Conservation (phyloP, 1,140 invertebrate genomes). For the Brachionus rubens region DNA sequence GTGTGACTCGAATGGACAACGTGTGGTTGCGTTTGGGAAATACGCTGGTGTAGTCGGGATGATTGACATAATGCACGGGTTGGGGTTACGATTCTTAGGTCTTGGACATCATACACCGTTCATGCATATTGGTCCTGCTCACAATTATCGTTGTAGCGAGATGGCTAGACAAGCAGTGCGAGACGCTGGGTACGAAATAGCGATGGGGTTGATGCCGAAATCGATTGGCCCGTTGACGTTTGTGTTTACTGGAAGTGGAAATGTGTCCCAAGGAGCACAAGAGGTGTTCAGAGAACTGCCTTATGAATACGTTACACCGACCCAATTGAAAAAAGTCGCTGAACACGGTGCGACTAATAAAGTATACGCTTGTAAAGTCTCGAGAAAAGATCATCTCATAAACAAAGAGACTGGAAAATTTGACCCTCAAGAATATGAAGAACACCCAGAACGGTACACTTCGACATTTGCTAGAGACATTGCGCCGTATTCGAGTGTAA, state of each 20-base stretch:
- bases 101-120: constrained; percentile 97
- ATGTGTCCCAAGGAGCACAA: constrained; percentile 83
- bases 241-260: constrained; percentile 49
- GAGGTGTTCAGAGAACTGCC: constrained; percentile 96
- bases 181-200: constrained; percentile 96
- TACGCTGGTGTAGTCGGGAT: constrained; percentile 97
- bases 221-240: constrained; percentile 69
- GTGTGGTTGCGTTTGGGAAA: constrained; percentile 96
- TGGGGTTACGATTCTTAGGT: constrained; percentile 86
- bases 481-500: constrained; percentile 91
- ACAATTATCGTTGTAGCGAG: constrained; percentile 94
- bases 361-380: constrained; percentile 86
- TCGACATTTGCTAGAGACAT: constrained; percentile 84
- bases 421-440: constrained; percentile 83
- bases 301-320: constrained; percentile 91
- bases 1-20: constrained; percentile 77
- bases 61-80: constrained; percentile 95
- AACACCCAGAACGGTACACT: constrained; percentile 78
- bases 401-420: constrained; percentile 81
- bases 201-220: constrained; percentile 92
- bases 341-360: constrained; percentile 90
- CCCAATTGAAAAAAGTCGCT: constrained; percentile 88
- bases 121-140: constrained; percentile 96
- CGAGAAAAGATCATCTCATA: constrained; percentile 84
- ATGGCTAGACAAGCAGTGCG: constrained; percentile 94